Conservation (phyloP, 2,797 vertebrate species). For the Carapus acus region DNA sequence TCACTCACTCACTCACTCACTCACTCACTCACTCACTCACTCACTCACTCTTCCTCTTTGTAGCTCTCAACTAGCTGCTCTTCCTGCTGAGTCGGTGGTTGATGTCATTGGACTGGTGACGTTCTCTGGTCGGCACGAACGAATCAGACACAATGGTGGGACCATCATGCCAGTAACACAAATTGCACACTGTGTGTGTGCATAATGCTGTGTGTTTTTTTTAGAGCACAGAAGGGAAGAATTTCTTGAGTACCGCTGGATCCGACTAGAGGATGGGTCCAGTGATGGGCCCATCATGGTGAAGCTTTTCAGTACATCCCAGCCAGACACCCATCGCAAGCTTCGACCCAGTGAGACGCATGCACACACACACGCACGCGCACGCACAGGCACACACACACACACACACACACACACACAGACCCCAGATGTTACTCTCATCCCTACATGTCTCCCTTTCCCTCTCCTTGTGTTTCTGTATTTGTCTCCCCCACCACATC, state of each 20-base stretch:
- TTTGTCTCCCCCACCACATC: neutral
- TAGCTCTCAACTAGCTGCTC: conserved; percentile 58
- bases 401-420: no score
- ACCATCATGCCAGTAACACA: neutral
- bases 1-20: neutral
- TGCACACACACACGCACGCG: neutral
- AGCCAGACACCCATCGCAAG: conserved; percentile 65
- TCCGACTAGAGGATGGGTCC: conserved; percentile 66
- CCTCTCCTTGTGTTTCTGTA: neutral
- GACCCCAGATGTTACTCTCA: neutral
- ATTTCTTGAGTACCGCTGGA: conserved; percentile 69
- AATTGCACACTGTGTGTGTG: neutral
- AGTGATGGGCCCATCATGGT: conserved; percentile 61
- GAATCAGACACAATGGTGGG: conserved; percentile 65
- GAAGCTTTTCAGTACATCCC: conserved; percentile 74
- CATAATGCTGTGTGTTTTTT: no score
- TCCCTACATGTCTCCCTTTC: no score
- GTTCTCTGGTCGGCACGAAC: conserved; percentile 68
- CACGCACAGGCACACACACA: no score
- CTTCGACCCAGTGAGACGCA: conserved; percentile 60
- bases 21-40: neutral
- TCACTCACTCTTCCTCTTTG: neutral
- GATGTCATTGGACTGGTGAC: conserved; percentile 72
- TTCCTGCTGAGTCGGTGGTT: conserved; percentile 46
- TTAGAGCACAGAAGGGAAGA: conserved; percentile 57